These are phyloP conservation scores for Drosophila sechellia DNA, from an alignment of 1,140 invertebrate species.

Conservation along the genomic window DNA sequence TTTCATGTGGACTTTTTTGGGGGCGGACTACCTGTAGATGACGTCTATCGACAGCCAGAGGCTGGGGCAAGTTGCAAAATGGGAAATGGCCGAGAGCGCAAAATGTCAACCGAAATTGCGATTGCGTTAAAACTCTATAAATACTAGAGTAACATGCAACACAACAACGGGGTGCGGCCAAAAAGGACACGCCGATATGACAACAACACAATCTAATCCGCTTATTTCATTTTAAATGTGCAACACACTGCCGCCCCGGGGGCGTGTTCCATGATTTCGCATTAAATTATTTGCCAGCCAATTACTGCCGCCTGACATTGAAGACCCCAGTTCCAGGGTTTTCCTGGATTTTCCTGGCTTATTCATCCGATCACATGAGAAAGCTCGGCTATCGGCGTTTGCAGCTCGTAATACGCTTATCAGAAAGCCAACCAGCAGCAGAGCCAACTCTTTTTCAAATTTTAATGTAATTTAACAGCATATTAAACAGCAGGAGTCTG, in stretches of 20 bases:
- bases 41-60: slow-evolving; percentile 59
- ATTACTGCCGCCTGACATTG: slow-evolving; percentile 49
- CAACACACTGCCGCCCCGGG: slow-evolving; percentile 48
- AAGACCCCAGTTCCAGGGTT: slow-evolving; percentile 9
- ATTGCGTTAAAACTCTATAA: slow-evolving; percentile 84
- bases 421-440: slow-evolving; percentile 41
- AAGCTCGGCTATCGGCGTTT: slow-evolving; percentile 3
- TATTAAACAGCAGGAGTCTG: slow-evolving; percentile 75
- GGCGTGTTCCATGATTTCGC: slow-evolving; percentile 30
- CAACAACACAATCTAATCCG: slow-evolving; percentile 81
- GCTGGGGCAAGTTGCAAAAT: slow-evolving; percentile 52
- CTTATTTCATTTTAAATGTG: slow-evolving; percentile 82
- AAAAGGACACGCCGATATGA: slow-evolving; percentile 69
- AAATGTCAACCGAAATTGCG: slow-evolving; percentile 82
- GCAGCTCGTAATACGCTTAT: slow-evolving; percentile 67
- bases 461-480: slow-evolving; percentile 82
- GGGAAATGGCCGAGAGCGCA: slow-evolving; percentile 61
- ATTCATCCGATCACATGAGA: slow-evolving; percentile 15
- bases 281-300: slow-evolving; percentile 57
- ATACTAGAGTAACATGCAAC: slow-evolving; percentile 80
- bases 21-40: slow-evolving; percentile 51
- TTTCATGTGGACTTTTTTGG: not conserved
- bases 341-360: not conserved
- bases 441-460: slow-evolving; percentile 62
- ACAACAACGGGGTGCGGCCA: slow-evolving; percentile 49